Conservation (phyloP, 1,140 invertebrate genomes). For the Bombus superbus region DNA sequence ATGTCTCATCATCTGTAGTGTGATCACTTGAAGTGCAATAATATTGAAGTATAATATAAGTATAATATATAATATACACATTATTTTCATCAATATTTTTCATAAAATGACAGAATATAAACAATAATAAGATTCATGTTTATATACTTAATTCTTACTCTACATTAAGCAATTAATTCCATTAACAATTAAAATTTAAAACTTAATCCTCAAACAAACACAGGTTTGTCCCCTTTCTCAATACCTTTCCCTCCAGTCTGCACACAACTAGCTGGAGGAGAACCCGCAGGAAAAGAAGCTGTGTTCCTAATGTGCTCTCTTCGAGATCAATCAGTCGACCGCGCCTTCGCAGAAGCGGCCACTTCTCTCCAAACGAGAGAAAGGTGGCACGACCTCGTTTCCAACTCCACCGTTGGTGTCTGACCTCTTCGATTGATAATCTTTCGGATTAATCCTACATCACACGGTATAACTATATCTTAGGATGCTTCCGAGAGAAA, state of each 20-base stretch:
- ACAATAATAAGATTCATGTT: neutral
- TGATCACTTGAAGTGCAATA: too few species aligned
- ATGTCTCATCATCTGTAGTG: too few species aligned
- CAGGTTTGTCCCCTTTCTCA: neutral
- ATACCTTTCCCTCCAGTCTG: neutral
- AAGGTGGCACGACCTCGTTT: slow-evolving; percentile 48
- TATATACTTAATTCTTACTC: neutral
- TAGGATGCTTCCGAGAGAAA: neutral
- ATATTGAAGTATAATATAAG: too few species aligned
- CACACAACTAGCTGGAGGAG: neutral
- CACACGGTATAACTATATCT: neutral
- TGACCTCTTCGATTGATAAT: slow-evolving; percentile 5
- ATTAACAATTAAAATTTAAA: neutral
- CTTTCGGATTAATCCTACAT: neutral
- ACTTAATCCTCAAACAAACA: neutral
- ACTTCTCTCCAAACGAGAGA: slow-evolving; percentile 40
- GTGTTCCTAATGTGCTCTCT: neutral
- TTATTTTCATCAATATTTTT: neutral
- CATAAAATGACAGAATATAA: neutral
- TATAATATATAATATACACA: neutral
- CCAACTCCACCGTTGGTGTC: neutral
- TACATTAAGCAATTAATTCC: neutral
- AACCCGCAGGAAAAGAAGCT: neutral
- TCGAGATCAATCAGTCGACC: slow-evolving; percentile 22
- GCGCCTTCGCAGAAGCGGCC: slow-evolving; percentile 29